Conservation (phyloP, 2,113 vertebrate species). For the Neofelis nebulosa region DNA sequence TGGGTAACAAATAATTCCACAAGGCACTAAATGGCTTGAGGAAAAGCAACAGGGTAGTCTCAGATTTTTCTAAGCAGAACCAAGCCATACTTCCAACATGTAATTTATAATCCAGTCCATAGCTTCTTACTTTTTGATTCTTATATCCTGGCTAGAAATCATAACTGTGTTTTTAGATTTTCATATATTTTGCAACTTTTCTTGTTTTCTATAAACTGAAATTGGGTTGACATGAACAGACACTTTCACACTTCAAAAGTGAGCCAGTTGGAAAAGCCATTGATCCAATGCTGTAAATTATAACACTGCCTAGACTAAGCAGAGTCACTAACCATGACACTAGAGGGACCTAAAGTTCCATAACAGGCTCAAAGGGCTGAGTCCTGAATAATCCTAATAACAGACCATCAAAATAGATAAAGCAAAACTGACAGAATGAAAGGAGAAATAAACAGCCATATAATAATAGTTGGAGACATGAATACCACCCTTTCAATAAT, state of each 20-base stretch:
- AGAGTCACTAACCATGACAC: background rate
- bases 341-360: background rate
- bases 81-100: background rate
- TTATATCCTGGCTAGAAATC: background rate
- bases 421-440: background rate
- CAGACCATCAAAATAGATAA: background rate
- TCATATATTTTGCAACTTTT: background rate
- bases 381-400: background rate
- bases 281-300: constrained; percentile 1
- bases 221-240: background rate
- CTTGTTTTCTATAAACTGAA: background rate
- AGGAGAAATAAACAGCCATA: background rate
- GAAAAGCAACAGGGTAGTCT: background rate
- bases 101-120: background rate
- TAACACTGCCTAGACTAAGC: background rate
- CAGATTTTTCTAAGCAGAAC: background rate
- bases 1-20: constrained; percentile 18
- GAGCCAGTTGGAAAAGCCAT: constrained; percentile 1
- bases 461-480: background rate
- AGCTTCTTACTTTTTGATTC: constrained; percentile 20
- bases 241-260: background rate
- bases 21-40: background rate
- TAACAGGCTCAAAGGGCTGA: background rate
- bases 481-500: background rate
- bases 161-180: background rate